Evolutionary conservation across 1,140 invertebrate genomes (phyloP), one percentile per base, ranked within the genome.

Genomic region (Trissolcus basalis): DNA sequence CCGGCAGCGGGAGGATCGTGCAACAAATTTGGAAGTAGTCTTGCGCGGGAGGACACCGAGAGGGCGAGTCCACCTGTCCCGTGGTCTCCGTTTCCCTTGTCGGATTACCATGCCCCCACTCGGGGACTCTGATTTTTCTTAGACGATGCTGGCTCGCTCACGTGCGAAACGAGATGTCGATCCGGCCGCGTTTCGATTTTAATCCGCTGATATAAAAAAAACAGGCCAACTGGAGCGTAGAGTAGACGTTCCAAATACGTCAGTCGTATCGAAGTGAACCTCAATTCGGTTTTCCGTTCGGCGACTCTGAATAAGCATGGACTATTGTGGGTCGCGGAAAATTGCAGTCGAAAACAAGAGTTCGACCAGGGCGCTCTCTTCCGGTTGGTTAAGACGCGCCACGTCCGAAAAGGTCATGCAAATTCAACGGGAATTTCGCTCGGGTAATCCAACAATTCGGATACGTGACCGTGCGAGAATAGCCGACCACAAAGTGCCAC

Each of bases 101-200:
- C 55, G 65, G 69, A 80, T 77, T 80, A 79, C 2, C 19, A 27
- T 27, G 19, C 19, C 2, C 19, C 19, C 19, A 6, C 19, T 1
- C 1, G 19, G 19, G 6, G 19, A 27, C 63, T 56, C 56, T 56
- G 68, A 65, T 70, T 65, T n/a, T 73, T 61, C 67, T 64, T 47
- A 59, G 64, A 53, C 58, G 58, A 72, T 72, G 63, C 61, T 72
- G 63, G 69, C 61, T 47, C 76, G 63, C 36, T 78, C 69, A 70
- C 69, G 79, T 76, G 79, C 67, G 79, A 80, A 80, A 80, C 76
- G 65, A 80, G 76, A 78, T 78, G 78, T 76, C 73, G 72, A 80
- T 80, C 64, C 69, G 35, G 48, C 12, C 55, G 61, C 54, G 48
- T 68, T 73, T 71, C 47, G 61, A 67, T 67, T 71, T 56, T 67